These are phyloP conservation scores for Caenorhabditis sulstoni DNA, from an alignment of 2,888 invertebrate genomes.

Conservation along the genomic window DNA sequence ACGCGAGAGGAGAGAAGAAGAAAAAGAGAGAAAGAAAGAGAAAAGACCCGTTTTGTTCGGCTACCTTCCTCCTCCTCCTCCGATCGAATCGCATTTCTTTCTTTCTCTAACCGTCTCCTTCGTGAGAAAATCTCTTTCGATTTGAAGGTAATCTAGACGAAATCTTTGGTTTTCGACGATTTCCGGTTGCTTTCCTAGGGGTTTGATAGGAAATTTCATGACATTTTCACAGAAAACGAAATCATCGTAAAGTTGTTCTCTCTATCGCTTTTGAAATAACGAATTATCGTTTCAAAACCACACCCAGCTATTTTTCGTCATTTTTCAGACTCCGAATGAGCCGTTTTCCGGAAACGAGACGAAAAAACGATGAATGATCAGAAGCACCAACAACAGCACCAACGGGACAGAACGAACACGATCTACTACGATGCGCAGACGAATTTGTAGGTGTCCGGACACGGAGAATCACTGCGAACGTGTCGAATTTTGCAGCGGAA, in stretches of 20 bases:
- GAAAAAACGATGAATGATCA: constrained; percentile 37
- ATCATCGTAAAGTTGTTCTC: too few species aligned
- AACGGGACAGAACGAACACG: constrained; percentile 50
- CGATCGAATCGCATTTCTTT: not conserved
- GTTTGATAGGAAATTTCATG: too few species aligned
- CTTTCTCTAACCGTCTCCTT: not conserved
- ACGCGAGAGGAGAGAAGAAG: not conserved
- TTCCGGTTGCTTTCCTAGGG: not conserved
- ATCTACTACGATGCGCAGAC: constrained; percentile 59
- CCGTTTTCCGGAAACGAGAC: not conserved
- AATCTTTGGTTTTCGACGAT: too few species aligned
- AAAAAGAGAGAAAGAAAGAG: not conserved
- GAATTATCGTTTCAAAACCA: too few species aligned
- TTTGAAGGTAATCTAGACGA: too few species aligned
- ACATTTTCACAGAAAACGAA: too few species aligned
- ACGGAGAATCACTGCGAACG: too few species aligned
- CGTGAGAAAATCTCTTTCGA: not conserved
- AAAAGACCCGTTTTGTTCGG: constrained; percentile 17
- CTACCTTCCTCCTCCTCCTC: not conserved
- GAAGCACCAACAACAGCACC: constrained; percentile 25
- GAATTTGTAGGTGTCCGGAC: constrained; percentile 54
- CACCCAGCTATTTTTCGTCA: not conserved
- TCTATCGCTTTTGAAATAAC: too few species aligned
- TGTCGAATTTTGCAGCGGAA: constrained; percentile 40
- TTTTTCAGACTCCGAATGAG: constrained; percentile 2